Evolutionary conservation across 1,140 invertebrate genomes (phyloP).

Genomic region (Pseudomyrmex cubaensis): DNA sequence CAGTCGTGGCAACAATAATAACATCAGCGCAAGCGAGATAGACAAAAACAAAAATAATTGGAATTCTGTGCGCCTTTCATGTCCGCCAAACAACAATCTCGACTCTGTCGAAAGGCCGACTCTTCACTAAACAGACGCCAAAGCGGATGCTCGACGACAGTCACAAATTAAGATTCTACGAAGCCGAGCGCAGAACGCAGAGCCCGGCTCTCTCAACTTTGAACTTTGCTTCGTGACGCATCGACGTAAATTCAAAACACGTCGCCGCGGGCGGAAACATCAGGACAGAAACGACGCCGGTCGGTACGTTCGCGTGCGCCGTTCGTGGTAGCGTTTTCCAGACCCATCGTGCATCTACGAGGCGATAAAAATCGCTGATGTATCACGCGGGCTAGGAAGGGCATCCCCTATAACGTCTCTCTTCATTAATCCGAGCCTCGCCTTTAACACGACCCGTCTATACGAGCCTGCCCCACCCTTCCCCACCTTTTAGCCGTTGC

Average conservation of each 20-base stretch:
- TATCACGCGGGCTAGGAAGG: constrained; percentile 60
- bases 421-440: constrained; percentile 69
- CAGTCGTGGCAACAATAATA: background rate
- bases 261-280: constrained; percentile 61
- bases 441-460: constrained; percentile 52
- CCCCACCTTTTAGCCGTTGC: constrained; percentile 38
- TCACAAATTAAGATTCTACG: constrained; percentile 65
- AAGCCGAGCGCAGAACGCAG: constrained; percentile 24
- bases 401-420: constrained; percentile 70
- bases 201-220: constrained; percentile 50
- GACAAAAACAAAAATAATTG: constrained; percentile 46
- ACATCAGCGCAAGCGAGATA: constrained; percentile 18
- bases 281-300: constrained; percentile 11
- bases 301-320: constrained; percentile 58
- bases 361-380: constrained; percentile 69
- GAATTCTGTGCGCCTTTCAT: constrained; percentile 38
- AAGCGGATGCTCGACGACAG: constrained; percentile 36
- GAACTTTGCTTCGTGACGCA: constrained; percentile 67
- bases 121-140: constrained; percentile 5
- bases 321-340: constrained; percentile 61
- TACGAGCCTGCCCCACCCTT: constrained; percentile 25
- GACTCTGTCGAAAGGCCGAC: constrained; percentile 14
- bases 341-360: constrained; percentile 42
- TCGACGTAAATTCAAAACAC: constrained; percentile 71
- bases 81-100: constrained; percentile 32